A percentile compares a stretch with the other conserved stretches of the same genome.
Evolutionary conservation across 2,797 vertebrate genomes (phyloP).

Genomic region (Pseudomugil gertrudae): DNA sequence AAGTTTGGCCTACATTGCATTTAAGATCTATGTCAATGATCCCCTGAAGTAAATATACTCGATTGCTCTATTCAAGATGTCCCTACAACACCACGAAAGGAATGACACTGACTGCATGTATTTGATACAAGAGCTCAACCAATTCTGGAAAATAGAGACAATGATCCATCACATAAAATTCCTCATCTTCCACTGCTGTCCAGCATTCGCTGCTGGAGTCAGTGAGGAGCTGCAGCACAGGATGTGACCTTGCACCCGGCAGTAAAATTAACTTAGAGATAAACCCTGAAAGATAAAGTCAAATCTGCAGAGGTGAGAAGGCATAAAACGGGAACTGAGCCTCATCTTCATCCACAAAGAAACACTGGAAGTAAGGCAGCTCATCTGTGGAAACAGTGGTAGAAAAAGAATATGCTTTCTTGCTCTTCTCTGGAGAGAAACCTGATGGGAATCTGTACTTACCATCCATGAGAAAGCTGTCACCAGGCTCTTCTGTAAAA

Average conservation of each 20-base stretch:
- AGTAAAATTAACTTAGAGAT: constrained; percentile 14
- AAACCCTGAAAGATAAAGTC: constrained; percentile 50
- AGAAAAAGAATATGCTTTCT: constrained; percentile 4
- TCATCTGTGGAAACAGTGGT: constrained; percentile 80
- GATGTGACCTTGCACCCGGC: constrained; percentile 35
- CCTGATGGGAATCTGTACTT: constrained; percentile 16
- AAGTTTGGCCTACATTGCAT: neutral
- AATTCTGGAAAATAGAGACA: constrained; percentile 57
- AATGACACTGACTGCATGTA: constrained; percentile 71
- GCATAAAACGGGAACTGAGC: constrained; percentile 89
- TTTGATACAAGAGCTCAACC: constrained; percentile 78
- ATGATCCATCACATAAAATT: constrained; percentile 33
- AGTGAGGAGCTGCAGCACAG: constrained; percentile 26
- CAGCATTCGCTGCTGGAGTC: constrained; percentile 36
- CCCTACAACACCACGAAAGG: constrained; percentile 49
- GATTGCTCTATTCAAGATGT: constrained; percentile 42
- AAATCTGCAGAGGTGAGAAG: constrained; percentile 82
- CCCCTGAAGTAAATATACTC: constrained; percentile 11
- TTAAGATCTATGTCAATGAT: constrained; percentile 19
- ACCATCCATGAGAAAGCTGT: constrained; percentile 76
- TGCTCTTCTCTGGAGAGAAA: neutral
- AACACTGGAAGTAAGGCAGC: constrained; percentile 94
- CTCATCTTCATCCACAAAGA: constrained; percentile 93
- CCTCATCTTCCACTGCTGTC: constrained; percentile 30
- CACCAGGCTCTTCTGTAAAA: constrained; percentile 60